These are phyloP conservation scores for Pteruthius melanotis DNA, from an alignment of 2,113 vertebrate species.

Conservation along the genomic window DNA sequence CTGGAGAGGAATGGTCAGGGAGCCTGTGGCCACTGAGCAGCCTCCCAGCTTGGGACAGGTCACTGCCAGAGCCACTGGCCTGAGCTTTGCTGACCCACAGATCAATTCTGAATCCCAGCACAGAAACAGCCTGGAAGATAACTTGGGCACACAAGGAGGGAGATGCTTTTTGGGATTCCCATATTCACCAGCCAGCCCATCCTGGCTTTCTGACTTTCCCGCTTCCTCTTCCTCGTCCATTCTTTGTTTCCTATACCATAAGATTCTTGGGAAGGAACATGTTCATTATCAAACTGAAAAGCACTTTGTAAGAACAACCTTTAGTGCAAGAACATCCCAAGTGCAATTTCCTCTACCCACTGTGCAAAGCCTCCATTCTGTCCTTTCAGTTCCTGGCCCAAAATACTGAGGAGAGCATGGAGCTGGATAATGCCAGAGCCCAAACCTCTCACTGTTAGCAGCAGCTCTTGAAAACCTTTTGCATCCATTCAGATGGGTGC, in stretches of 20 bases:
- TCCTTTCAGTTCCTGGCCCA: neutral
- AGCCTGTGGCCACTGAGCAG: neutral
- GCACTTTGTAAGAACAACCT: neutral
- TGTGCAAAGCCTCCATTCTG: neutral
- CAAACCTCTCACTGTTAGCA: neutral
- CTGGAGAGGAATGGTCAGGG: neutral
- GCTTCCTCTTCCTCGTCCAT: neutral
- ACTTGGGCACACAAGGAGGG: neutral
- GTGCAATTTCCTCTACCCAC: neutral
- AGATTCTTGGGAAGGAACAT: neutral
- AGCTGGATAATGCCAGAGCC: neutral
- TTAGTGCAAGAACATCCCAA: neutral
- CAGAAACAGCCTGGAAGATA: neutral
- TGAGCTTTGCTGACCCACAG: neutral
- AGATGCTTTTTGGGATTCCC: neutral
- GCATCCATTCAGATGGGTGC: neutral
- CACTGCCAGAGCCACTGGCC: neutral
- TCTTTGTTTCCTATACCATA: neutral
- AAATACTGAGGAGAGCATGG: neutral
- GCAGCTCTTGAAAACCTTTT: neutral
- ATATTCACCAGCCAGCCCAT: neutral
- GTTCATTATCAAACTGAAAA: neutral
- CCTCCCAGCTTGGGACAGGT: neutral
- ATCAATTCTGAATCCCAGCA: neutral
- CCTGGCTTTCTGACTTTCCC: neutral